Evolutionary conservation across 23 tunicate genomes (phyloP).

Genomic region (Halocynthia aurantium): DNA sequence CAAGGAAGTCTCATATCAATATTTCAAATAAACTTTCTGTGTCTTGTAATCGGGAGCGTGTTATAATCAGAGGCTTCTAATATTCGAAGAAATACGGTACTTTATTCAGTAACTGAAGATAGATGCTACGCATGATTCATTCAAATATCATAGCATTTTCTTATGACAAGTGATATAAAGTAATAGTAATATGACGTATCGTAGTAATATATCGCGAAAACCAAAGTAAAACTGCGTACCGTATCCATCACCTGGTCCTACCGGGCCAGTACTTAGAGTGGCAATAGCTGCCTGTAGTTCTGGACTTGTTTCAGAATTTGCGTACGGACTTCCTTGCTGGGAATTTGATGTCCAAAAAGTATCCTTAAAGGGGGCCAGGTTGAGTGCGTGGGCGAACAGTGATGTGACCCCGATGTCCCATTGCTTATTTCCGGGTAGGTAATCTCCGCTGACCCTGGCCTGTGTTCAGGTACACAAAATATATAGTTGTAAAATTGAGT

Average conservation of each 20-base stretch:
- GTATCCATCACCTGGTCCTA: slow-evolving; percentile 74
- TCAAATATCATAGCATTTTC: too few species aligned
- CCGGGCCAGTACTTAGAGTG: slow-evolving; percentile 85
- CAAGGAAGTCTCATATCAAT: too few species aligned
- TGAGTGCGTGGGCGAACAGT: slow-evolving; percentile 79
- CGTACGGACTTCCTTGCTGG: slow-evolving; percentile 66
- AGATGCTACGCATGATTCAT: too few species aligned
- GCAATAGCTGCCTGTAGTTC: slow-evolving; percentile 75
- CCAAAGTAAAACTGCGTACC: background rate
- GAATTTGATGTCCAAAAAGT: slow-evolving; percentile 74
- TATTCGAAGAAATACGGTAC: too few species aligned
- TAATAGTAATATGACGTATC: too few species aligned
- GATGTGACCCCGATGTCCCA: slow-evolving; percentile 86
- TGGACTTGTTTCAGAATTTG: slow-evolving; percentile 42
- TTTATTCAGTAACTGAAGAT: too few species aligned
- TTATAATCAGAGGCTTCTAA: too few species aligned
- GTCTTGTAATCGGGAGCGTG: too few species aligned
- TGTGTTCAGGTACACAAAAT: slow-evolving; percentile 2
- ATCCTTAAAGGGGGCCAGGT: slow-evolving; percentile 87
- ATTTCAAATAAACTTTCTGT: too few species aligned
- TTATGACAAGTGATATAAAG: too few species aligned
- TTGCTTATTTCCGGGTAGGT: slow-evolving; percentile 87
- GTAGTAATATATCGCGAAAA: too few species aligned
- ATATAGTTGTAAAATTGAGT: background rate
- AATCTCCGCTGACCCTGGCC: slow-evolving; percentile 91